Base-by-base conservation (phyloP, 2,113 vertebrate species). In the Petromus typicus region DNA sequence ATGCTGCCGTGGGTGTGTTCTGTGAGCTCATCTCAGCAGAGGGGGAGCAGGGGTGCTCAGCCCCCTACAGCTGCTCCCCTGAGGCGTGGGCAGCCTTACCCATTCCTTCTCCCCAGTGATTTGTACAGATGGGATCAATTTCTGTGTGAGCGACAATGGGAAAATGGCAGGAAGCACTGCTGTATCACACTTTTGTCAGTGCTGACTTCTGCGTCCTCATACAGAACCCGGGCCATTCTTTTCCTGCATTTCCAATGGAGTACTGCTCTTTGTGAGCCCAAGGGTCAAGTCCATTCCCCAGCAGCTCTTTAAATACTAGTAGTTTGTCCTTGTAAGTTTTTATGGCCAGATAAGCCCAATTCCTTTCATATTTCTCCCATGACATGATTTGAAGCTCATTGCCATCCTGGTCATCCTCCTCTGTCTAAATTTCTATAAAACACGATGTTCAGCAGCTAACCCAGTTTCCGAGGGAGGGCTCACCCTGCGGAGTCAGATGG, bases 361-460 rank as follows among this genome's bases (percentile, higher is more conserved):
- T 95, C 30, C 45, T 86, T 64, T 37, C 61, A 7, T 73, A 1
- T 30, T 32, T 92, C 16, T 89, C 48, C 13, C 8, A 3, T 43
- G 57, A 17, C 43, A 57, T 79, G 48, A 64, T 59, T 82, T 94
- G 86, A 90, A 94, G 73, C 37, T 51, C 0, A 0, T 71, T 80
- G 17, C 7, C 12, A 32, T 87, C 54, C 9, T 59, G 63, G n/a
- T 37, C 30, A 59, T 27, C 37, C 32, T 30, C 34, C 2, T 67
- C 18, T 59, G 71, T 93, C 59, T 75, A 88, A 67, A 91, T 89
- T 57, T 78, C 63, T 95, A n/a, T 67, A 51, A 86, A 73, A 34
- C 37, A 34, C 6, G 82, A 22, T 66, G n/a, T 30, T 69, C 11
- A 43, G 45, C 79, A 78, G 32, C 17, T 51, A 89, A 27, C 25